Conservation (phyloP, 2,888 invertebrate genomes). For the Patella pellucida region DNA sequence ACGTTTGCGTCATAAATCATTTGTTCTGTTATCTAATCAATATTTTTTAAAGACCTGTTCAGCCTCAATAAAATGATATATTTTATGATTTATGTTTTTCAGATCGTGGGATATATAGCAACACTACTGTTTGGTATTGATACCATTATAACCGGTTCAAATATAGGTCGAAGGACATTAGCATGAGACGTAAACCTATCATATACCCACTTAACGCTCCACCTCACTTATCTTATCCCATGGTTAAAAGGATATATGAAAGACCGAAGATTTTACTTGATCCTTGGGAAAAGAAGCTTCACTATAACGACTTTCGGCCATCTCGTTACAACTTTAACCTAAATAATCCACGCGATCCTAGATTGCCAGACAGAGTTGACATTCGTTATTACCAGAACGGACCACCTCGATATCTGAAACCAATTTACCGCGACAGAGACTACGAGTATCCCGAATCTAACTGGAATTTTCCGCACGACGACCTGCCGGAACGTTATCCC, state of each 20-base stretch:
- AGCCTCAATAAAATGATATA: too few species aligned
- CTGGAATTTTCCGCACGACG: background rate
- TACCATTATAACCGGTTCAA: background rate
- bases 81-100: background rate
- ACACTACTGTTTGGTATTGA: constrained; percentile 3
- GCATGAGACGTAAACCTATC: background rate
- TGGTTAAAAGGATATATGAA: background rate
- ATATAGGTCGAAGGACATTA: background rate
- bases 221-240: background rate
- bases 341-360: background rate
- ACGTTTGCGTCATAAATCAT: too few species aligned
- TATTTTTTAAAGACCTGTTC: too few species aligned
- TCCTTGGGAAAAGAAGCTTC: constrained; percentile 5
- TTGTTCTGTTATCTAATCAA: too few species aligned
- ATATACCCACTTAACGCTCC: background rate
- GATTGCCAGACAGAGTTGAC: constrained; percentile 1
- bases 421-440: background rate
- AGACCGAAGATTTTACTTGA: background rate
- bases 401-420: background rate
- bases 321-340: background rate
- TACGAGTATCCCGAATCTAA: background rate
- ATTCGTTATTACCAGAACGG: background rate
- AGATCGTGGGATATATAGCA: background rate
- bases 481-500: background rate
- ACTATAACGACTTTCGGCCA: background rate